These are phyloP conservation scores for Chrysocyon brachyurus DNA, from an alignment of 2,797 vertebrate genomes.

Conservation along the genomic window DNA sequence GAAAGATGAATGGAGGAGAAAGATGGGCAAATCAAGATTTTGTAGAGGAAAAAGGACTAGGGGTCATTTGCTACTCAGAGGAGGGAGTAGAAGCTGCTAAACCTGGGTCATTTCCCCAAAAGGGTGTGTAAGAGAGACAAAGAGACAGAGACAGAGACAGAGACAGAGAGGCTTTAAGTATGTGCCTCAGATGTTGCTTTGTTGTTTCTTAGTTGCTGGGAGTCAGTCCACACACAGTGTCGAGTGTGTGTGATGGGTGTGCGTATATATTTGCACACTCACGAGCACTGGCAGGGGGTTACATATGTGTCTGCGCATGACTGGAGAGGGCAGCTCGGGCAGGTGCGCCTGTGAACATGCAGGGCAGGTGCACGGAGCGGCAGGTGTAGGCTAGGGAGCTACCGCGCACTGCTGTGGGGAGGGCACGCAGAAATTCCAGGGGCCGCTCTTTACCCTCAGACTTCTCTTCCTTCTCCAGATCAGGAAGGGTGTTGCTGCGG, in stretches of 20 bases:
- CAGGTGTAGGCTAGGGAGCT: neutral
- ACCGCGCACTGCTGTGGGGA: neutral
- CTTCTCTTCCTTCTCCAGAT: neutral
- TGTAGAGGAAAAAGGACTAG: neutral
- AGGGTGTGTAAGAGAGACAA: neutral
- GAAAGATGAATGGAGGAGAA: neutral
- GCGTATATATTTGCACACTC: neutral
- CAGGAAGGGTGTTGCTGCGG: neutral
- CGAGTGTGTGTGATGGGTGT: neutral
- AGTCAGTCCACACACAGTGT: neutral
- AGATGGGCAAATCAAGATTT: neutral
- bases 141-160: neutral
- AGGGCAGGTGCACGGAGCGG: neutral
- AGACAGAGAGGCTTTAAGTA: neutral
- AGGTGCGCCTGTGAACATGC: neutral
- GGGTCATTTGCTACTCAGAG: neutral
- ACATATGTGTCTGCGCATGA: neutral
- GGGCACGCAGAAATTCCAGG: neutral
- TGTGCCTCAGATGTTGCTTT: neutral
- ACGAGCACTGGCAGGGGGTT: neutral
- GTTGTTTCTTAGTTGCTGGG: neutral
- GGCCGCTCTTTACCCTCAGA: neutral
- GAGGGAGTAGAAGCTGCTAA: neutral
- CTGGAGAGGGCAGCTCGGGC: neutral
- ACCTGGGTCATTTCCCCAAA: constrained; percentile 13